Evolutionary conservation across 35 echinoderm and acorn worm species (phyloP).

Genomic region (Strongylocentrotus purpuratus): DNA sequence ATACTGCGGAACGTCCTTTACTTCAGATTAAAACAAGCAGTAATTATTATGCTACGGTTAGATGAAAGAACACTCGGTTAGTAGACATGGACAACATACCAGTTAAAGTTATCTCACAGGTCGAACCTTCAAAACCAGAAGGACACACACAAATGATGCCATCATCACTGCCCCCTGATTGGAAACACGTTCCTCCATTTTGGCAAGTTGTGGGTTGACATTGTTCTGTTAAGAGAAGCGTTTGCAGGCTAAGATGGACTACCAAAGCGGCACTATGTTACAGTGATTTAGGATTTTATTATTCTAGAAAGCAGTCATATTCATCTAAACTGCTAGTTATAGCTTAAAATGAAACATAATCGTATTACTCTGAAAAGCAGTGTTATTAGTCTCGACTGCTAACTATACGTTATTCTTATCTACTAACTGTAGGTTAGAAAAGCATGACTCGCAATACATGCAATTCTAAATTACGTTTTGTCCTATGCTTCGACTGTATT

Average conservation of each 20-base stretch:
- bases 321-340: too few relatives aligned
- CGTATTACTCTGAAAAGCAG: too few relatives aligned
- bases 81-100: background rate
- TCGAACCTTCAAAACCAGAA: background rate
- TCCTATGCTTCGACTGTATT: too few relatives aligned
- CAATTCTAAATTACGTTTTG: too few relatives aligned
- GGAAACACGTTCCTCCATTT: slow-evolving; percentile 15
- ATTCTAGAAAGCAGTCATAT: too few relatives aligned
- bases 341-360: too few relatives aligned
- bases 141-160: background rate
- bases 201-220: background rate
- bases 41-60: background rate
- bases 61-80: background rate
- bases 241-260: background rate
- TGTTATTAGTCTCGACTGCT: too few relatives aligned
- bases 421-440: too few relatives aligned
- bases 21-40: too few relatives aligned
- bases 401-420: too few relatives aligned
- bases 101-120: background rate
- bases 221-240: slow-evolving; percentile 18
- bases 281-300: background rate
- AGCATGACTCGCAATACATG: too few relatives aligned
- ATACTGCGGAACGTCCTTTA: too few relatives aligned
- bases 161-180: background rate
- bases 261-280: background rate